These are phyloP conservation scores for Cremastinae sp. DNA, from an alignment of 2,888 invertebrate species.

Conservation along the genomic window DNA sequence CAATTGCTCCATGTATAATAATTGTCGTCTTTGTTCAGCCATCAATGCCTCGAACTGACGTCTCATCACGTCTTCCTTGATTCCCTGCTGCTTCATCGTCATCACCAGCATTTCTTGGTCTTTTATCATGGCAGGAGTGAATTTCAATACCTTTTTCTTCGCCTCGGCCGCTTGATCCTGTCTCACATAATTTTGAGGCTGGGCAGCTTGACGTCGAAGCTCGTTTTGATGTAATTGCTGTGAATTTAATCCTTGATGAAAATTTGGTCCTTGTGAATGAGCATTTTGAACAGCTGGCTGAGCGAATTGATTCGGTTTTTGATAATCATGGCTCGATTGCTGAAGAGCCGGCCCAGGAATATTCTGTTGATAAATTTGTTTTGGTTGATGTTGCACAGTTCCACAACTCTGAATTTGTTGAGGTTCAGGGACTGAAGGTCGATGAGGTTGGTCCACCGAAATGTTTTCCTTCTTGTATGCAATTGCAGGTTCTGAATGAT, in stretches of 20 bases:
- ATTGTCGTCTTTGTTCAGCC: conserved; percentile 71
- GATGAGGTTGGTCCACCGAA: not conserved
- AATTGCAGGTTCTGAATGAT: no score
- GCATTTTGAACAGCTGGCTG: conserved; percentile 11
- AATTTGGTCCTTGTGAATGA: conserved; percentile 31
- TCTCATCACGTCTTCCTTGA: conserved; percentile 71
- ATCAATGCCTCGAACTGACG: conserved; percentile 74
- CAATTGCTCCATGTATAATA: conserved; percentile 63
- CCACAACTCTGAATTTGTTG: no score
- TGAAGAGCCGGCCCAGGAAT: no score
- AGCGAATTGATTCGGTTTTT: not conserved
- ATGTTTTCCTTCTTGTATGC: no score
- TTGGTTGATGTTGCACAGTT: no score
- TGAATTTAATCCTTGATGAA: no score
- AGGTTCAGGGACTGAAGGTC: not conserved
- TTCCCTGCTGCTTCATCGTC: conserved; percentile 72
- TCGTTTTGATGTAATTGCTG: conserved; percentile 26
- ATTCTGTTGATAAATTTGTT: not conserved
- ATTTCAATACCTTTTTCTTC: conserved; percentile 61
- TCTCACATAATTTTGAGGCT: conserved; percentile 6
- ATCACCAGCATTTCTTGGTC: conserved; percentile 73
- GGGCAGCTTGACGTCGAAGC: conserved; percentile 29
- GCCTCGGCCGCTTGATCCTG: conserved; percentile 1
- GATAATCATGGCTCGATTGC: no score
- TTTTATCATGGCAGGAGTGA: conserved; percentile 71